Conservation (phyloP, 2,797 vertebrate genomes). For the Ptychadena robeensis region DNA sequence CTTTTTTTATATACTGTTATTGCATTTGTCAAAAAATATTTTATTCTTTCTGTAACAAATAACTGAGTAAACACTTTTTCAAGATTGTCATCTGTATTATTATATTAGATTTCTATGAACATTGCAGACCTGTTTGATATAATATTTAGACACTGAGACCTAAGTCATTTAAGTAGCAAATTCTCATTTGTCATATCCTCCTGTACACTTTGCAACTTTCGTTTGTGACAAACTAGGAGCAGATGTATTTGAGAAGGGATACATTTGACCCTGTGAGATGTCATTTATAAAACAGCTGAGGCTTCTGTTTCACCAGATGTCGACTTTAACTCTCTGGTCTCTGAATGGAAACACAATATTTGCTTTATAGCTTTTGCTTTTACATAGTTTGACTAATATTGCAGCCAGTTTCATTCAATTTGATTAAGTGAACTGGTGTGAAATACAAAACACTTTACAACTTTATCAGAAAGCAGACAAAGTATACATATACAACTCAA, state of each 20-base stretch:
- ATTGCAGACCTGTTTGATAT: too few species aligned
- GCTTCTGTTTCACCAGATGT: constrained; percentile 93
- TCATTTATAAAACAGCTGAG: constrained; percentile 86
- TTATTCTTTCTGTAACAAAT: too few species aligned
- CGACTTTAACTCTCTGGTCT: constrained; percentile 77
- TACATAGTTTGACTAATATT: neutral
- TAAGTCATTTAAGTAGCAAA: constrained; percentile 70
- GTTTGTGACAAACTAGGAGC: constrained; percentile 82
- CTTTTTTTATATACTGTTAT: too few species aligned
- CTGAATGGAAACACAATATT: constrained; percentile 67
- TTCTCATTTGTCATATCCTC: constrained; percentile 74
- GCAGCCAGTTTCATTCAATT: neutral
- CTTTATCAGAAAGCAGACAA: too few species aligned
- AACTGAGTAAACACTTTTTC: too few species aligned
- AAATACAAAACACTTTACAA: neutral
- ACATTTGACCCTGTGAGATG: constrained; percentile 86
- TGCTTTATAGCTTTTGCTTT: constrained; percentile 57
- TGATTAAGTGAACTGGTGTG: neutral
- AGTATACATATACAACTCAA: too few species aligned
- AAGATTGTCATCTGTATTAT: too few species aligned
- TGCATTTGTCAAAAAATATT: too few species aligned
- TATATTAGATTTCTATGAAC: too few species aligned
- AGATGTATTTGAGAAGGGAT: constrained; percentile 86
- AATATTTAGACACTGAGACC: too few species aligned
- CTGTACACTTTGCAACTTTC: constrained; percentile 75